Conservation (phyloP, 1,140 invertebrate species). For the Drosophila carrolli region DNA sequence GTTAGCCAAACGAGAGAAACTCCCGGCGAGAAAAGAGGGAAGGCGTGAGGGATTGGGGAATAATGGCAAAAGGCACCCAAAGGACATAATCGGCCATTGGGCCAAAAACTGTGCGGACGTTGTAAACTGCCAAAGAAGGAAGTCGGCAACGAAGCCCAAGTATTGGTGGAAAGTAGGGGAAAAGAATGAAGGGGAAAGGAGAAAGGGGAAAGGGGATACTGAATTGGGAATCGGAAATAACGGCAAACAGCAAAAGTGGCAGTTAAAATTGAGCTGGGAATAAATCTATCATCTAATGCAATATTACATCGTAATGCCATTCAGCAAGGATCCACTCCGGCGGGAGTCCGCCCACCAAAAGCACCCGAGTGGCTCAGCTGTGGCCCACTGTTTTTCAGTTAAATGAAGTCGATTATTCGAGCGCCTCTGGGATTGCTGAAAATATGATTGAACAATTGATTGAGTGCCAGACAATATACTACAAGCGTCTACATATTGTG, state of each 20-base stretch:
- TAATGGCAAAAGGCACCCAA: constrained; percentile 70
- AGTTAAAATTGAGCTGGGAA: constrained; percentile 81
- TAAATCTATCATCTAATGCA: constrained; percentile 82
- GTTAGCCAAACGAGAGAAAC: constrained; percentile 8
- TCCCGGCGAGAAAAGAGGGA: neutral
- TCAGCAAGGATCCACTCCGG: constrained; percentile 13
- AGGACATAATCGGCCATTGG: constrained; percentile 80
- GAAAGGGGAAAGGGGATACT: neutral
- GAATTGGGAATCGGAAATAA: constrained; percentile 53
- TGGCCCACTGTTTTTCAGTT: constrained; percentile 59
- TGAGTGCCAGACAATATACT: constrained; percentile 27
- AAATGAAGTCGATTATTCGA: constrained; percentile 80
- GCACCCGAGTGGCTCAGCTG: constrained; percentile 28
- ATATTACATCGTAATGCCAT: constrained; percentile 76
- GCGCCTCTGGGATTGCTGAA: constrained; percentile 53
- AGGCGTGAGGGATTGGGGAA: constrained; percentile 22
- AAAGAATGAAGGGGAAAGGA: neutral
- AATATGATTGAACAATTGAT: constrained; percentile 68
- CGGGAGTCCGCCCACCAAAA: constrained; percentile 2
- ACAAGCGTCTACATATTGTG: constrained; percentile 14
- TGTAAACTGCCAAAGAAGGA: constrained; percentile 61
- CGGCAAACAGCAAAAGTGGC: constrained; percentile 60
- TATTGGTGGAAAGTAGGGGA: neutral
- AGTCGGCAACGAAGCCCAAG: constrained; percentile 13
- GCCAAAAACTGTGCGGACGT: constrained; percentile 68